These are phyloP conservation scores for Peromyscus aztecus DNA, from an alignment of 2,797 vertebrate species.

Conservation along the genomic window DNA sequence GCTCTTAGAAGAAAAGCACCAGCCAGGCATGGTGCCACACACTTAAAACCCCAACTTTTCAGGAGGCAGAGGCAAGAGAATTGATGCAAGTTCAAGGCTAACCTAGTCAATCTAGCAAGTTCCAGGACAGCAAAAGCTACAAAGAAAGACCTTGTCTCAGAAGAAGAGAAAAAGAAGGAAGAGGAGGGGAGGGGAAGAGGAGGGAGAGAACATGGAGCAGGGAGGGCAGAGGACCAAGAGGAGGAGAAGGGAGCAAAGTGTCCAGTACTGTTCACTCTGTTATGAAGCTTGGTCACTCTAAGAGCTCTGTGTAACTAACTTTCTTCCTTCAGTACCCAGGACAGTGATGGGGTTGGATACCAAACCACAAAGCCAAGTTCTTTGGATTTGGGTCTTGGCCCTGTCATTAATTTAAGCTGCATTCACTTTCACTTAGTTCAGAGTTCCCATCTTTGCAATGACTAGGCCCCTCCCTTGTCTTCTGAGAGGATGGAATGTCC, in stretches of 20 bases:
- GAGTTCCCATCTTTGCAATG: neutral
- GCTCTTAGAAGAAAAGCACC: neutral
- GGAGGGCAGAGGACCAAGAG: neutral
- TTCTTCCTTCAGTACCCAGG: neutral
- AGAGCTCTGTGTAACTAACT: neutral
- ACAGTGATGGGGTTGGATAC: neutral
- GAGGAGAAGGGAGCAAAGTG: neutral
- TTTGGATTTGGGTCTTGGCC: neutral
- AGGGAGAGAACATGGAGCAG: neutral
- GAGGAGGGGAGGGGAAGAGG: too few species aligned
- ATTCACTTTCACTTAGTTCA: neutral
- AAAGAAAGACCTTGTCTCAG: neutral
- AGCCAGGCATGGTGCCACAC: neutral
- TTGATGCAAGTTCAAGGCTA: neutral
- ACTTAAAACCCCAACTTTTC: neutral
- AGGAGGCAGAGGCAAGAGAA: neutral
- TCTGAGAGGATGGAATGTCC: neutral
- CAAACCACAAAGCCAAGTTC: neutral
- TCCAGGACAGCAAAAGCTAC: neutral
- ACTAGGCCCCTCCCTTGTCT: neutral
- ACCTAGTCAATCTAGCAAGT: neutral
- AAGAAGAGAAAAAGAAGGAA: neutral
- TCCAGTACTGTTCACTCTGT: neutral
- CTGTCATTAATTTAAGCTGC: neutral
- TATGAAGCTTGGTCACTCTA: neutral